These are phyloP conservation scores for Porites cylindrica DNA, from an alignment of 92 coral and sea anemone genomes.

Conservation along the genomic window DNA sequence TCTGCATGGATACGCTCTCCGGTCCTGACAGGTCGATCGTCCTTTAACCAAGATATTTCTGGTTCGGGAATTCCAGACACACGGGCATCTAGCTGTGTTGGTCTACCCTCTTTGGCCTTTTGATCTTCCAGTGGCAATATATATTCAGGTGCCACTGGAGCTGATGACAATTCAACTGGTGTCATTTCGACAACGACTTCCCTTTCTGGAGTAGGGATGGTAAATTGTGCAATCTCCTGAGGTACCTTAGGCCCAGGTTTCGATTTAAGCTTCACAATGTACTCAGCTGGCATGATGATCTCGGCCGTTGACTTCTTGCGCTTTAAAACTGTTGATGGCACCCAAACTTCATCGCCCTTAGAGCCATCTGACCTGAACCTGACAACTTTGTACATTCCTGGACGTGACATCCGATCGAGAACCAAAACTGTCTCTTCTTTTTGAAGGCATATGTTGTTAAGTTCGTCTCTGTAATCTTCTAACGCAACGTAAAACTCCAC, in stretches of 20 bases:
- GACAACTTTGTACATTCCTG: slow-evolving; percentile 88
- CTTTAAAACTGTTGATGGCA: slow-evolving; percentile 72
- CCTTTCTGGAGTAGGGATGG: slow-evolving; percentile 32
- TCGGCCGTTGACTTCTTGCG: slow-evolving; percentile 87
- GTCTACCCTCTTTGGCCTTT: slow-evolving; percentile 57
- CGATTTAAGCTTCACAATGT: slow-evolving; percentile 31
- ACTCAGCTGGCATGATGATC: slow-evolving; percentile 70
- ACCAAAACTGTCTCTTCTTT: slow-evolving; percentile 87
- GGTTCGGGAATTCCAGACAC: slow-evolving; percentile 86
- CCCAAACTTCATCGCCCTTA: slow-evolving; percentile 88
- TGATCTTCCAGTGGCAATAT: slow-evolving; percentile 63
- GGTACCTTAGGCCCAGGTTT: slow-evolving; percentile 29
- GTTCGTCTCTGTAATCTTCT: slow-evolving; percentile 82
- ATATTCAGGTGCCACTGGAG: slow-evolving; percentile 63
- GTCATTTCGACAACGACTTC: slow-evolving; percentile 23
- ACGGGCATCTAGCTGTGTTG: slow-evolving; percentile 62
- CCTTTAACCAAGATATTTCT: slow-evolving; percentile 79
- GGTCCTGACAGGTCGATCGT: slow-evolving; percentile 65
- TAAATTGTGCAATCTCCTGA: slow-evolving; percentile 7
- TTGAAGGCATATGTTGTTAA: slow-evolving; percentile 76
- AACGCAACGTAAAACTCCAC: slow-evolving; percentile 82
- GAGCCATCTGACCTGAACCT: slow-evolving; percentile 82
- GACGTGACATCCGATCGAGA: slow-evolving; percentile 76
- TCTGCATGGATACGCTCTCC: slow-evolving; percentile 65
- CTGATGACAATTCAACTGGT: slow-evolving; percentile 17